Evolutionary conservation across 1,140 invertebrate genomes (phyloP).

Genomic region (Drosophila santomea): DNA sequence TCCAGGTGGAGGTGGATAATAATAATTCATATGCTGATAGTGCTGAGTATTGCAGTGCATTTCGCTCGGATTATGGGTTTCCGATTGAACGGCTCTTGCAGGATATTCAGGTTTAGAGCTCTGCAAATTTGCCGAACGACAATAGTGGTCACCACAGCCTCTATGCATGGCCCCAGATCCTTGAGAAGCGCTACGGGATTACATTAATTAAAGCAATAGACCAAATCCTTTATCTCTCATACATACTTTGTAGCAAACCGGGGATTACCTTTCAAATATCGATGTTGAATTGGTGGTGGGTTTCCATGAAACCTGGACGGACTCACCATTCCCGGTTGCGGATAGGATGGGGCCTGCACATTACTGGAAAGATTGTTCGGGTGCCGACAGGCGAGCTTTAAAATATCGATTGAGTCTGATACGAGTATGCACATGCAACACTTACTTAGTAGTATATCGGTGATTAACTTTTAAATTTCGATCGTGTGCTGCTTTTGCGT

Average conservation of each 20-base stretch:
- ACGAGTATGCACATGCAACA: neutral
- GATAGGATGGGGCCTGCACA: too few species aligned
- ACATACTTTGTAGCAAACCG: too few species aligned
- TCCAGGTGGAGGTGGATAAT: neutral
- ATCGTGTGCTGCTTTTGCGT: neutral
- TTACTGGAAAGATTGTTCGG: too few species aligned
- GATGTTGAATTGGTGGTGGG: too few species aligned
- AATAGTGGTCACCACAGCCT: conserved; percentile 9
- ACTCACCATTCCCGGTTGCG: too few species aligned
- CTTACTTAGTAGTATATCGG: conserved; percentile 1
- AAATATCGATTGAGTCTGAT: too few species aligned
- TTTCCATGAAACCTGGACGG: too few species aligned
- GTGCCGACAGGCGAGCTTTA: too few species aligned
- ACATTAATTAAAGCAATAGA: too few species aligned
- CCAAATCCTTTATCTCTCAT: too few species aligned
- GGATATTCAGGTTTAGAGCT: neutral
- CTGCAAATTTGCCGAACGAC: neutral
- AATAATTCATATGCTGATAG: neutral
- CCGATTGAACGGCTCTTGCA: neutral
- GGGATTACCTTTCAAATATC: too few species aligned
- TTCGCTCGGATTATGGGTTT: neutral
- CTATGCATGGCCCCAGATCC: neutral
- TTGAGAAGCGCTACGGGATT: neutral
- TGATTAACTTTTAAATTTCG: neutral
- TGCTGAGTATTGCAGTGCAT: too few species aligned